phyloP scores from a whole-genome alignment of 2,113 vertebrate species.

The Gambusia holbrooki region DNA sequence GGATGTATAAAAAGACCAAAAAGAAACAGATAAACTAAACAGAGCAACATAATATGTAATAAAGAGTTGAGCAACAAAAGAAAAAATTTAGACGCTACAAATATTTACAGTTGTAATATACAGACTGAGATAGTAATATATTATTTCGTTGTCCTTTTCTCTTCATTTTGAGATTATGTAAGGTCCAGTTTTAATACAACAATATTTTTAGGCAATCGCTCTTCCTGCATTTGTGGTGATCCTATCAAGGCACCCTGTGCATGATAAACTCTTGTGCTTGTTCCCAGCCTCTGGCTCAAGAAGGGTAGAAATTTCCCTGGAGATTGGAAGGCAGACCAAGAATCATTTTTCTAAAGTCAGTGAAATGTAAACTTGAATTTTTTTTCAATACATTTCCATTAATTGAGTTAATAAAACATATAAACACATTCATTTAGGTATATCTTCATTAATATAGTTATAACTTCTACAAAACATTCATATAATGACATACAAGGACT shows the following conservation, averaged over 20 bases:
- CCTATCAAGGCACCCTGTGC: background rate
- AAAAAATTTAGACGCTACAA: background rate
- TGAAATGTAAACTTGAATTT: background rate
- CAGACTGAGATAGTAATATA: too few species aligned
- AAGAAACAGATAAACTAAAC: background rate
- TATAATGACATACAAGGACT: background rate
- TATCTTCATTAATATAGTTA: background rate
- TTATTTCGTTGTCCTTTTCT: too few species aligned
- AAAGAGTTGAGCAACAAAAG: background rate
- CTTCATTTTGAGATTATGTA: background rate
- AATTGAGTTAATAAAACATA: background rate
- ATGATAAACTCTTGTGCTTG: background rate
- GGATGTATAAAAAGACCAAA: background rate
- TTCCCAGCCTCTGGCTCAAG: background rate
- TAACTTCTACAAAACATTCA: background rate
- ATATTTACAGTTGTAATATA: too few species aligned
- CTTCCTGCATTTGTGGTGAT: background rate
- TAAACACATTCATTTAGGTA: constrained; percentile 2
- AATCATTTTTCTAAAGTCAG: background rate
- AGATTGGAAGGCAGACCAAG: background rate
- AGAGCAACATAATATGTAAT: too few species aligned
- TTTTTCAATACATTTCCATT: background rate
- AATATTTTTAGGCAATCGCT: background rate
- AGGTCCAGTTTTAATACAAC: background rate
- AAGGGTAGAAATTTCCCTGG: background rate